Percentiles rank a stretch among this genome's conserved stretches.
Evolutionary conservation across 2,888 invertebrate genomes (phyloP).

Genomic region (Bombyx huttoni): DNA sequence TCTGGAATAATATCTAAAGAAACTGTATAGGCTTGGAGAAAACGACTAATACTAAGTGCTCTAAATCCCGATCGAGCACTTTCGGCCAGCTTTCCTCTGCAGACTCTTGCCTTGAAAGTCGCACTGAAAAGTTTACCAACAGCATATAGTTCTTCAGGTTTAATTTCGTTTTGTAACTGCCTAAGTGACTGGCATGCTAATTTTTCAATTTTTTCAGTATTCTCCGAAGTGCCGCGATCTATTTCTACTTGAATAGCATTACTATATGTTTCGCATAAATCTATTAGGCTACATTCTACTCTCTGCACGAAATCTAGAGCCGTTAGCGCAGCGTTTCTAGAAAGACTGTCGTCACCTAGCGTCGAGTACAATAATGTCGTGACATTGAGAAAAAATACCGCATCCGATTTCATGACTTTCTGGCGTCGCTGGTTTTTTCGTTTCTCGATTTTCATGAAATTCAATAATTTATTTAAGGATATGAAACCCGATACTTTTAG

Average conservation of each 20-base stretch:
- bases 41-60: slow-evolving; percentile 48
- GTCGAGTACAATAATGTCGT: slow-evolving; percentile 41
- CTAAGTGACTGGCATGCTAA: slow-evolving; percentile 36
- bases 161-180: slow-evolving; percentile 32
- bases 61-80: slow-evolving; percentile 52
- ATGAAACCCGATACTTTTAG: slow-evolving; percentile 34
- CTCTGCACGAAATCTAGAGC: slow-evolving; percentile 44
- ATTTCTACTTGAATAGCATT: slow-evolving; percentile 59
- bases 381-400: slow-evolving; percentile 49
- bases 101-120: slow-evolving; percentile 50
- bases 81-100: slow-evolving; percentile 34
- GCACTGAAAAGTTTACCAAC: slow-evolving; percentile 54
- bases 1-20: slow-evolving; percentile 56
- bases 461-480: slow-evolving; percentile 23
- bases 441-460: slow-evolving; percentile 23
- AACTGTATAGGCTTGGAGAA: slow-evolving; percentile 46
- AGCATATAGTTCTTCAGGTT: slow-evolving; percentile 53
- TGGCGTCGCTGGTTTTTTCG: slow-evolving; percentile 30
- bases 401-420: slow-evolving; percentile 32
- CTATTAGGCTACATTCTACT: slow-evolving; percentile 40
- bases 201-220: slow-evolving; percentile 41
- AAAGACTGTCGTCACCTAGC: slow-evolving; percentile 35
- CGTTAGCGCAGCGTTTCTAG: slow-evolving; percentile 33
- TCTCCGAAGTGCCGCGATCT: slow-evolving; percentile 39
- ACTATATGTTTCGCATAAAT: slow-evolving; percentile 57